These are phyloP conservation scores for Rhyacichthys aspro DNA, from an alignment of 2,797 vertebrate species.

Conservation along the genomic window DNA sequence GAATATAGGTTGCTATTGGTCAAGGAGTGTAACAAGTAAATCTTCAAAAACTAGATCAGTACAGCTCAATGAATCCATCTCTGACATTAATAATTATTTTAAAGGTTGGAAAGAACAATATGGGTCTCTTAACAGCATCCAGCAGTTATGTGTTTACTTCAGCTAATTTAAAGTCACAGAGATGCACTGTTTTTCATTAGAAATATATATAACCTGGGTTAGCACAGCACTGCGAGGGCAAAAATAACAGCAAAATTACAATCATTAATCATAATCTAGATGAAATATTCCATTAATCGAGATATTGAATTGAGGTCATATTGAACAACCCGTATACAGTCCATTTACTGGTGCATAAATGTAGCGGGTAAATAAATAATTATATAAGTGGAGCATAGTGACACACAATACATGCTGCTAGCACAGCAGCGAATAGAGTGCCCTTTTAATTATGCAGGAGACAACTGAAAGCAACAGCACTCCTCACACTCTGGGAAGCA, in stretches of 20 bases:
- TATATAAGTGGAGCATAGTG: conserved; percentile 72
- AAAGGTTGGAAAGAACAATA: too few species aligned
- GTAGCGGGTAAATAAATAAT: conserved; percentile 78
- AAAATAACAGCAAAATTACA: conserved; percentile 11
- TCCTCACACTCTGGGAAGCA: conserved; percentile 79
- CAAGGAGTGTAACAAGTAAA: neutral
- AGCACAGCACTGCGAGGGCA: conserved; percentile 2
- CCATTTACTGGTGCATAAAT: conserved; percentile 57
- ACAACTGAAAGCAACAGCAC: conserved; percentile 82
- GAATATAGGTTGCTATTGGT: conserved; percentile 8
- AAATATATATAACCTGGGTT: too few species aligned
- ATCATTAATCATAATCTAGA: conserved; percentile 11
- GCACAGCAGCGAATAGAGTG: conserved; percentile 81
- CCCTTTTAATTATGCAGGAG: conserved; percentile 86
- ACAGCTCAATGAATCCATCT: too few species aligned
- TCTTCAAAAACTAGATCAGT: too few species aligned
- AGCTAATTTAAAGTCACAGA: too few species aligned
- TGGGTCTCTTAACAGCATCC: too few species aligned
- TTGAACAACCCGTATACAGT: conserved; percentile 3
- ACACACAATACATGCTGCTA: conserved; percentile 83
- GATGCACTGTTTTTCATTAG: too few species aligned
- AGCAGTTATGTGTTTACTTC: too few species aligned
- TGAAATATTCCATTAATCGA: conserved; percentile 17
- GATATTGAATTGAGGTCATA: conserved; percentile 14
- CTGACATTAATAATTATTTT: too few species aligned